These are phyloP conservation scores for Pyralis farinalis DNA, from an alignment of 2,888 invertebrate species.

Conservation along the genomic window DNA sequence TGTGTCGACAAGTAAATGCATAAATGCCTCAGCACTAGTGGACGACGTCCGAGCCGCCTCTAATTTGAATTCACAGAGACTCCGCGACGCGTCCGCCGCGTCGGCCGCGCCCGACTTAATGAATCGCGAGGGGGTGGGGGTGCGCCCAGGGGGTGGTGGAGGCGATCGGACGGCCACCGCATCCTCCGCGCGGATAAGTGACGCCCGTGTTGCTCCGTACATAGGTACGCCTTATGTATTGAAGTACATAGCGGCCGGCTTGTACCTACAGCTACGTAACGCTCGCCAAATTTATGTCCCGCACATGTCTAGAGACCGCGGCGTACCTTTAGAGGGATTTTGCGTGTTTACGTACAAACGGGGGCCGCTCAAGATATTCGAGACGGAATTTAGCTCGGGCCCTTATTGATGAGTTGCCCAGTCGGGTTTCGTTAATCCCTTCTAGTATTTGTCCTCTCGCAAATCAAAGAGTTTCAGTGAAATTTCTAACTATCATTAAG, in stretches of 20 bases:
- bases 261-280: constrained; percentile 76
- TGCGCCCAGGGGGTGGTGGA: constrained; percentile 49
- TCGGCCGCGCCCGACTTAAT: constrained; percentile 80
- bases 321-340: constrained; percentile 78
- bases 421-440: constrained; percentile 43
- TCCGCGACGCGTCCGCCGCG: constrained; percentile 79
- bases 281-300: constrained; percentile 80
- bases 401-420: constrained; percentile 66
- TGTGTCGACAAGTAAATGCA: constrained; percentile 1
- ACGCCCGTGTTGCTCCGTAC: constrained; percentile 77
- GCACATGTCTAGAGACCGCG: constrained; percentile 81
- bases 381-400: constrained; percentile 67
- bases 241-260: constrained; percentile 70
- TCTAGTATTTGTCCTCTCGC: constrained; percentile 9
- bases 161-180: constrained; percentile 76
- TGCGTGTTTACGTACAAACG: constrained; percentile 77
- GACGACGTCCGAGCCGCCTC: constrained; percentile 78
- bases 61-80: constrained; percentile 81
- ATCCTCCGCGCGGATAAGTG: constrained; percentile 80
- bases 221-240: constrained; percentile 73
- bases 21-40: constrained; percentile 51
- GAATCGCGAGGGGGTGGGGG: constrained; percentile 68
- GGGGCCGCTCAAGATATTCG: constrained; percentile 66
- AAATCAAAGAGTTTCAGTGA: constrained; percentile 10
- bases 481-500: constrained; percentile 14